phyloP scores from a whole-genome alignment of 2,888 invertebrate genomes.

The Thera obeliscata region DNA sequence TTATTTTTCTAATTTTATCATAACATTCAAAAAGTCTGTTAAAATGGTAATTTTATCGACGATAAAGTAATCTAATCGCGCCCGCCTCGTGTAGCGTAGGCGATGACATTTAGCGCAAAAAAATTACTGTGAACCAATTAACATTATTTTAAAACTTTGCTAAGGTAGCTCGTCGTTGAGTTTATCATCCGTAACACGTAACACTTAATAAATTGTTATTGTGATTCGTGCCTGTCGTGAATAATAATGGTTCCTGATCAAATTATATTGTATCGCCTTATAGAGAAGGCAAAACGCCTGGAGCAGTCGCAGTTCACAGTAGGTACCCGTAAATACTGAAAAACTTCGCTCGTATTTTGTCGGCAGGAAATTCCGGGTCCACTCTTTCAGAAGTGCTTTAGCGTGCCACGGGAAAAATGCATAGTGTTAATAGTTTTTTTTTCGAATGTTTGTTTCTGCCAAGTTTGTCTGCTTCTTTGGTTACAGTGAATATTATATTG shows the following conservation, averaged over 20 bases:
- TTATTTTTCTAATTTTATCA: conserved; percentile 12
- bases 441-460: background rate
- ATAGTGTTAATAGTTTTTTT: conserved; percentile 10
- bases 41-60: conserved; percentile 34
- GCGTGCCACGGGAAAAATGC: conserved; percentile 22
- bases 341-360: conserved; percentile 26
- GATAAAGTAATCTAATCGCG: conserved; percentile 38
- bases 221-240: conserved; percentile 31
- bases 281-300: conserved; percentile 17
- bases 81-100: conserved; percentile 28
- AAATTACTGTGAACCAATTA: conserved; percentile 24
- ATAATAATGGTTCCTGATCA: conserved; percentile 32
- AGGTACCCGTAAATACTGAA: conserved; percentile 24
- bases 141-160: conserved; percentile 22
- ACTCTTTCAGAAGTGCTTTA: conserved; percentile 20
- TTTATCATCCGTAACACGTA: conserved; percentile 26
- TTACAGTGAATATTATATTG: too few relatives aligned
- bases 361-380: conserved; percentile 24
- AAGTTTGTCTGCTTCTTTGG: too few relatives aligned
- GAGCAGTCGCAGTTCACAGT: conserved; percentile 3
- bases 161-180: conserved; percentile 12
- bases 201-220: conserved; percentile 34
- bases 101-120: conserved; percentile 30
- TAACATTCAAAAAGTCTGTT: conserved; percentile 15
- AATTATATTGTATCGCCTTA: conserved; percentile 28